Percentiles rank a stretch among this genome's conserved stretches.
phyloP scores from a whole-genome alignment of 1,140 invertebrate species.

The Calycopis cecrops region DNA sequence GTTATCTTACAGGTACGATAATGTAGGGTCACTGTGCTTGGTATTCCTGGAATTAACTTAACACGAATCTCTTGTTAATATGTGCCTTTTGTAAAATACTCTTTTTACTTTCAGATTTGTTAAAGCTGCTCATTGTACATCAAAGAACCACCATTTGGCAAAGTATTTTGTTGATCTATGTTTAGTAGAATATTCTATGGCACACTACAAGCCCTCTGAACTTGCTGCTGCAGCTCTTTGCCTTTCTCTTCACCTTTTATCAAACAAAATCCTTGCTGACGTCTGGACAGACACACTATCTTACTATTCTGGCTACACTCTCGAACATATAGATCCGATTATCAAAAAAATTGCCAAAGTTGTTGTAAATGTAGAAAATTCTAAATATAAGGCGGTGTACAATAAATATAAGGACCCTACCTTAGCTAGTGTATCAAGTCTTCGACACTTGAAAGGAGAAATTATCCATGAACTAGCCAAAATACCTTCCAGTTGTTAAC shows the following conservation, averaged over 20 bases:
- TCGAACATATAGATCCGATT: constrained; percentile 76
- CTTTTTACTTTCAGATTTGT: constrained; percentile 75
- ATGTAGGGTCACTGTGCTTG: no score
- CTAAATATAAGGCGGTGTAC: constrained; percentile 78
- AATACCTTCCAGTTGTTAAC: constrained; percentile 18
- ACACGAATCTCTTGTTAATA: no score
- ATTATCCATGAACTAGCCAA: constrained; percentile 43
- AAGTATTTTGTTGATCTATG: constrained; percentile 95
- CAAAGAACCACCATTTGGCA: constrained; percentile 87
- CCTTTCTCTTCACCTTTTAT: constrained; percentile 71
- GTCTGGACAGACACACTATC: constrained; percentile 78
- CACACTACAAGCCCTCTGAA: constrained; percentile 87
- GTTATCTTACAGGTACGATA: no score
- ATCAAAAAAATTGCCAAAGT: constrained; percentile 77
- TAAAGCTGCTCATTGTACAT: constrained; percentile 79
- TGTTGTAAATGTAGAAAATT: constrained; percentile 75
- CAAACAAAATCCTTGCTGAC: constrained; percentile 55
- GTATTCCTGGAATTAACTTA: no score
- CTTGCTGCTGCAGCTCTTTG: constrained; percentile 75
- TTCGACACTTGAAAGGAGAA: constrained; percentile 75
- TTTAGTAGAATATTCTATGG: constrained; percentile 88
- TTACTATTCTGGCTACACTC: constrained; percentile 79
- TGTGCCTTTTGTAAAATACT: no score
- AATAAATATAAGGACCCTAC: constrained; percentile 78
- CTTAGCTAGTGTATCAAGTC: constrained; percentile 77